These are phyloP conservation scores for Eupithecia dodoneata DNA, from an alignment of 2,888 invertebrate species.

Conservation along the genomic window DNA sequence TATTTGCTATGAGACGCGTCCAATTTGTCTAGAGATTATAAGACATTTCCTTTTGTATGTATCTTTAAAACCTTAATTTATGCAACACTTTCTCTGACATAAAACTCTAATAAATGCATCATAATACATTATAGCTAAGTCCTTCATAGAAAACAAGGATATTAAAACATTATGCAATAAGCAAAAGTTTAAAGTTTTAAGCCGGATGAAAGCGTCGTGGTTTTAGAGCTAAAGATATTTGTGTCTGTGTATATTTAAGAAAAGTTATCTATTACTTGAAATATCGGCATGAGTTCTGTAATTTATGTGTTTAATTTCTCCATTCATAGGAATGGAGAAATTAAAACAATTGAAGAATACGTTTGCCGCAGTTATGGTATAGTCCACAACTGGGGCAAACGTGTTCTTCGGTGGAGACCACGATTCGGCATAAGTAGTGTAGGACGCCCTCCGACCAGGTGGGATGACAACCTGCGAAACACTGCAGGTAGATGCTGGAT, in stretches of 20 bases:
- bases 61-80: not conserved
- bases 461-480: too few species aligned
- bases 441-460: too few species aligned
- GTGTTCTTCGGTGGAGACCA: too few species aligned
- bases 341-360: too few species aligned
- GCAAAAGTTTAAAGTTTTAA: constrained; percentile 35
- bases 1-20: not conserved
- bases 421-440: too few species aligned
- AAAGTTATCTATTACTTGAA: constrained; percentile 2
- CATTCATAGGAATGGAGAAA: not conserved
- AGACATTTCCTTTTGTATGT: not conserved
- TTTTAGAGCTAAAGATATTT: constrained; percentile 5
- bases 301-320: not conserved
- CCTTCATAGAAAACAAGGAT: constrained; percentile 53
- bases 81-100: not conserved
- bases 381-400: too few species aligned
- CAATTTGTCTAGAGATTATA: not conserved
- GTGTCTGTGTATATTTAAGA: constrained; percentile 4
- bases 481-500: too few species aligned
- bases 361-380: too few species aligned
- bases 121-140: not conserved
- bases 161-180: constrained; percentile 33
- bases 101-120: not conserved
- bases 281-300: not conserved
- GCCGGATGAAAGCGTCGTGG: constrained; percentile 11